phyloP scores from a whole-genome alignment of 2,797 vertebrate genomes.

The Gallirallus australis region DNA sequence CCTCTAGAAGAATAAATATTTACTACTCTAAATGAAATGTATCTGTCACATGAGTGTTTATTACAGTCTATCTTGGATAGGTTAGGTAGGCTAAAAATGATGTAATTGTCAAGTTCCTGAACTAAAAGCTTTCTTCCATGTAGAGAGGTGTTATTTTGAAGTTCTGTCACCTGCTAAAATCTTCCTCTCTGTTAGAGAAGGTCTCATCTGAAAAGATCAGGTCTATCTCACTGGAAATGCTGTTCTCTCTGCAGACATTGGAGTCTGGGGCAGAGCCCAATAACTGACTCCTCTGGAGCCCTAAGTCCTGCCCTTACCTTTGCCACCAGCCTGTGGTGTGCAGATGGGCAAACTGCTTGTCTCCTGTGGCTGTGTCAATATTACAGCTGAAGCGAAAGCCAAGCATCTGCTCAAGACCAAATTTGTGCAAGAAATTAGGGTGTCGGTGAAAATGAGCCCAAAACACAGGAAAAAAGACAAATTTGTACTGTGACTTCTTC shows the following conservation, averaged over 20 bases:
- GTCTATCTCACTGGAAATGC: background rate
- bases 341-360: background rate
- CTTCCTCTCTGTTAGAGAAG: background rate
- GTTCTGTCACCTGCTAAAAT: background rate
- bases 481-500: background rate
- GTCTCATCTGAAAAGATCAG: background rate
- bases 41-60: background rate
- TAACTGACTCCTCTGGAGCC: background rate
- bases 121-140: background rate
- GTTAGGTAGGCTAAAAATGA: background rate
- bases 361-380: background rate
- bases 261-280: background rate
- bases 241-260: background rate
- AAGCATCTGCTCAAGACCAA: background rate
- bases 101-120: background rate
- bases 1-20: slow-evolving; percentile 29
- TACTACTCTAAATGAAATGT: background rate
- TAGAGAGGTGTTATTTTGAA: background rate
- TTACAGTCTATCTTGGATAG: background rate
- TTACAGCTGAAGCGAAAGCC: background rate
- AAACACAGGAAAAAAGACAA: background rate
- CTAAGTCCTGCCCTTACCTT: background rate
- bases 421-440: background rate
- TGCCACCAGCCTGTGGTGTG: background rate
- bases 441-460: background rate